phyloP scores from a whole-genome alignment of 2,113 vertebrate species.

The Columba livia region DNA sequence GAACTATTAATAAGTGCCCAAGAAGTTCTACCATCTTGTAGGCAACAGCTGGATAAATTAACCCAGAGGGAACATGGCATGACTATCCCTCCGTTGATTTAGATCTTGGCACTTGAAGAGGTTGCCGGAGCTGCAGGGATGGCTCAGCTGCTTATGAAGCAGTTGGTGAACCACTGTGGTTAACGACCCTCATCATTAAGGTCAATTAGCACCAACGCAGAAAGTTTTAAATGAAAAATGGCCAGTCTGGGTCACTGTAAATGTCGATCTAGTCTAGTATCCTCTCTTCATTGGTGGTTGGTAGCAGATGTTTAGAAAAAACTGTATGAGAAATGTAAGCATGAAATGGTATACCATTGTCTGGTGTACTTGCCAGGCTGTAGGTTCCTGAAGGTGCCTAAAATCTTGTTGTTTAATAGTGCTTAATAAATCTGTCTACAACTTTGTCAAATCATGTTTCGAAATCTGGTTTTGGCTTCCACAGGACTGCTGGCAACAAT shows the following conservation, averaged over 20 bases:
- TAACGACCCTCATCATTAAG: background rate
- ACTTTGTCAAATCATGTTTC: background rate
- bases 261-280: background rate
- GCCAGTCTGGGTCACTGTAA: background rate
- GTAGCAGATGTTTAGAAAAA: background rate
- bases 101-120: background rate
- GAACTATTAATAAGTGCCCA: background rate
- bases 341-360: background rate
- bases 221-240: background rate
- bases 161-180: background rate
- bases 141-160: background rate
- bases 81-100: background rate
- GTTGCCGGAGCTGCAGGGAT: background rate
- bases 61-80: background rate
- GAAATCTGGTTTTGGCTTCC: background rate
- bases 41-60: background rate
- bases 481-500: background rate
- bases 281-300: background rate
- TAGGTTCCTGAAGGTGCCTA: background rate
- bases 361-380: background rate
- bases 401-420: background rate
- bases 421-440: background rate
- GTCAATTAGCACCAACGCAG: background rate
- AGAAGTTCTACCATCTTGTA: background rate
- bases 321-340: background rate